Conservation (phyloP, 1,140 invertebrate species). For the Tetraneura akinire region DNA sequence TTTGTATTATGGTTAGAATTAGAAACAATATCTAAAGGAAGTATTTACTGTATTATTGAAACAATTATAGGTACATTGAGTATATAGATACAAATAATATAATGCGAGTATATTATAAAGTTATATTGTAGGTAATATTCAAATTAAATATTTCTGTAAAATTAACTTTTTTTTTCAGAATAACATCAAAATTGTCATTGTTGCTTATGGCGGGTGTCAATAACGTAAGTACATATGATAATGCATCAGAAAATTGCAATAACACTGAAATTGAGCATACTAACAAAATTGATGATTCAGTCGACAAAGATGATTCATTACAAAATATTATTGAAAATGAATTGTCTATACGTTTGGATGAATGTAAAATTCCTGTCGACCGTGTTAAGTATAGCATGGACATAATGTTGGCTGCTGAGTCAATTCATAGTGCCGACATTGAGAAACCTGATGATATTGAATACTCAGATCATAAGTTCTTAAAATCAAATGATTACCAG, state of each 20-base stretch:
- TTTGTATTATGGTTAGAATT: neutral
- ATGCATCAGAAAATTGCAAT: conserved; percentile 37
- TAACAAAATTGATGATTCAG: conserved; percentile 3
- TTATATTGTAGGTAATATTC: too few species aligned
- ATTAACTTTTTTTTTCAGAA: conserved; percentile 18
- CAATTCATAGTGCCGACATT: conserved; percentile 21
- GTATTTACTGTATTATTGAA: too few species aligned
- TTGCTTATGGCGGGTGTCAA: conserved; percentile 49
- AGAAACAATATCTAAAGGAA: too few species aligned
- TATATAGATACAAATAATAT: too few species aligned
- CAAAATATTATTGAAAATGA: conserved; percentile 26
- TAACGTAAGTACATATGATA: conserved; percentile 42
- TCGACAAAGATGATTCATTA: conserved; percentile 30
- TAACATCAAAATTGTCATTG: neutral
- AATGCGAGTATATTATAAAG: too few species aligned
- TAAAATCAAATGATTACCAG: conserved; percentile 6
- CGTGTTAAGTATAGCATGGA: conserved; percentile 19
- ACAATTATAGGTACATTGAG: too few species aligned
- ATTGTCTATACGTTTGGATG: conserved; percentile 18
- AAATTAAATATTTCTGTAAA: neutral
- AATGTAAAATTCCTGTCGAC: conserved; percentile 3
- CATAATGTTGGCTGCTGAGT: conserved; percentile 30
- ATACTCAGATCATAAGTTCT: conserved; percentile 3
- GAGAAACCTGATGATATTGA: neutral
- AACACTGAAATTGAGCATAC: conserved; percentile 14